A percentile compares a stretch with the other conserved stretches of the same genome.
These are phyloP conservation scores for Helogale parvula DNA, from an alignment of 2,113 vertebrate species.

Conservation along the genomic window DNA sequence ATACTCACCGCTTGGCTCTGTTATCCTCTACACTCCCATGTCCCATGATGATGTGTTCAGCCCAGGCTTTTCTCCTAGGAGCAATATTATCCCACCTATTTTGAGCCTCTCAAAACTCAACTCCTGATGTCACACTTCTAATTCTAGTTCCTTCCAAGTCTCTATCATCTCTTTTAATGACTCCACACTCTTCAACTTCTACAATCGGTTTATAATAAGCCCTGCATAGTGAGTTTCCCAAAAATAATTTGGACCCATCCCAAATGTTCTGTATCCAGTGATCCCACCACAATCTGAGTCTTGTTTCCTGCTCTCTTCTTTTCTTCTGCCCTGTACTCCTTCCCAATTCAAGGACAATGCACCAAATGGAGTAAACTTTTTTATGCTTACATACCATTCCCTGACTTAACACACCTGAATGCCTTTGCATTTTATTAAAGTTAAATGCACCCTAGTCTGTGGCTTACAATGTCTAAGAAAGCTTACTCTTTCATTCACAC, in stretches of 20 bases:
- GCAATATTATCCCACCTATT: not conserved
- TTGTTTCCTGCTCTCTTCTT: not conserved
- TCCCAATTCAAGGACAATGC: not conserved
- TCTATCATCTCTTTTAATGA: not conserved
- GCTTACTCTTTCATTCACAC: no score
- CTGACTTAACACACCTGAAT: not conserved
- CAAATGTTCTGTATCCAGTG: not conserved
- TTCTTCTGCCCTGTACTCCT: not conserved
- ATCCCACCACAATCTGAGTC: not conserved
- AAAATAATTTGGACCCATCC: not conserved
- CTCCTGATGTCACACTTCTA: no score
- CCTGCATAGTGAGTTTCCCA: not conserved
- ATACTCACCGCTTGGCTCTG: accelerated
- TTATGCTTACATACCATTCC: not conserved
- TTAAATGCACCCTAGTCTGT: not conserved
- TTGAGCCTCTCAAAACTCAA: not conserved
- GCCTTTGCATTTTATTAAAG: not conserved
- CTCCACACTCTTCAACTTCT: not conserved
- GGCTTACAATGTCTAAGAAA: not conserved
- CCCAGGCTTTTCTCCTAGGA: not conserved
- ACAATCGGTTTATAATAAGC: not conserved
- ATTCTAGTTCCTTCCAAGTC: not conserved
- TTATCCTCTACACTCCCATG: no score
- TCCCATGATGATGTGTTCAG: no score
- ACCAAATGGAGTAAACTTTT: not conserved